phyloP scores from a whole-genome alignment of 2,888 invertebrate genomes.

The Phragmatobia fuliginosa region DNA sequence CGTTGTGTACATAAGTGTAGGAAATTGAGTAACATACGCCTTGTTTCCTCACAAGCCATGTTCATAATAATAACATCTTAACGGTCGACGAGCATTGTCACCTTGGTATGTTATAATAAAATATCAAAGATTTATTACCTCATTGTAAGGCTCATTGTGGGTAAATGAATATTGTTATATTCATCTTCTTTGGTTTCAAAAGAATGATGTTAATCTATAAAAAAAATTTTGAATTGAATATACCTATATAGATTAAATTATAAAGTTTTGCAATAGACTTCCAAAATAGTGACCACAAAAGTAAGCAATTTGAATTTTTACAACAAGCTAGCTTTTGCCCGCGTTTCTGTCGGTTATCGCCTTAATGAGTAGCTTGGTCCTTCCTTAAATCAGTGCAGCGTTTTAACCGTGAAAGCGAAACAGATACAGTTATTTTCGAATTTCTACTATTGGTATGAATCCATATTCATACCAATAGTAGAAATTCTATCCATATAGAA shows the following conservation, averaged over 20 bases:
- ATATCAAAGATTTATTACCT: slow-evolving; percentile 10
- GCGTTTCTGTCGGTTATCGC: no score
- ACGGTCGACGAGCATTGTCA: slow-evolving; percentile 19
- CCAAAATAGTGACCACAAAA: background rate
- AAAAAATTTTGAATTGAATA: background rate
- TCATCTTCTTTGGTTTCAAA: background rate
- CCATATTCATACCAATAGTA: no score
- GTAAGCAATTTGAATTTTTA: background rate
- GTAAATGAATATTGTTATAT: background rate
- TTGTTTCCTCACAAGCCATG: slow-evolving; percentile 33
- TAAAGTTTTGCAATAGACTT: background rate
- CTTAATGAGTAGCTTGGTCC: no score
- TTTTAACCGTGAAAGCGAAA: no score
- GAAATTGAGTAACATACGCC: slow-evolving; percentile 42
- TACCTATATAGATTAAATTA: background rate
- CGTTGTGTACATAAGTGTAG: slow-evolving; percentile 33
- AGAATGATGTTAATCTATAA: background rate
- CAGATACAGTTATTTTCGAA: no score
- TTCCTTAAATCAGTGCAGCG: no score
- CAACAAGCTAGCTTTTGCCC: no score
- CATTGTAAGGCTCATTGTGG: background rate
- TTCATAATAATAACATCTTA: slow-evolving; percentile 50
- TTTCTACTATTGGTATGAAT: no score
- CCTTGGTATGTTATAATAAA: slow-evolving; percentile 27
- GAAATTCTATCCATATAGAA: no score